Evolutionary conservation across 2,113 vertebrate species (phyloP).

Genomic region (Syrmaticus mikado): DNA sequence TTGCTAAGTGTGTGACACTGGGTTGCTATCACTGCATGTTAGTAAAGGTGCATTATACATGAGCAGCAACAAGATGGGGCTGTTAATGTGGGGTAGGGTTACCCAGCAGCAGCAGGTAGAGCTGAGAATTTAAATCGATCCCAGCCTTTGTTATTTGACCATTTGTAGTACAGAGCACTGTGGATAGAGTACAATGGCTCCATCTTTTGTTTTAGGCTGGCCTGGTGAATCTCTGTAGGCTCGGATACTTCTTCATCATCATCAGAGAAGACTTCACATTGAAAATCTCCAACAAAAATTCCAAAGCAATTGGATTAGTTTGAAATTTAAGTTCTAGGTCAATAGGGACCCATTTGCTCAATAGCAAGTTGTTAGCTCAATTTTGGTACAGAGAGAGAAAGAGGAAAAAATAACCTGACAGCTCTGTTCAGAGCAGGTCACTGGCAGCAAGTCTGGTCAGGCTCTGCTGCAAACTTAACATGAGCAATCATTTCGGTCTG

Average conservation of each 20-base stretch:
- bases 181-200: neutral
- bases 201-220: neutral
- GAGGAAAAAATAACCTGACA: neutral
- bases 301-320: neutral
- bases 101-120: conserved; percentile 39
- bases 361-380: conserved; percentile 1
- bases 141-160: neutral
- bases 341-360: neutral
- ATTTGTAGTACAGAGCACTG: neutral
- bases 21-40: conserved; percentile 5
- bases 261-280: neutral
- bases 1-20: neutral
- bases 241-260: neutral
- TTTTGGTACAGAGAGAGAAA: neutral
- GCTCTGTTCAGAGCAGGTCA: neutral
- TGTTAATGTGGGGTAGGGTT: conserved; percentile 16
- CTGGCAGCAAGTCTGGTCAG: conserved; percentile 25
- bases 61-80: neutral
- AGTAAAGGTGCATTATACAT: conserved; percentile 50
- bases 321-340: neutral
- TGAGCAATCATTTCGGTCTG: neutral
- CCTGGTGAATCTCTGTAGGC: neutral
- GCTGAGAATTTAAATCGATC: neutral
- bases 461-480: conserved; percentile 28
- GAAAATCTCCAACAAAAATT: neutral